Evolutionary conservation across 2,797 vertebrate species (phyloP), one percentile per base, ranked within the genome.

Genomic region (Poeciliopsis gracilis): DNA sequence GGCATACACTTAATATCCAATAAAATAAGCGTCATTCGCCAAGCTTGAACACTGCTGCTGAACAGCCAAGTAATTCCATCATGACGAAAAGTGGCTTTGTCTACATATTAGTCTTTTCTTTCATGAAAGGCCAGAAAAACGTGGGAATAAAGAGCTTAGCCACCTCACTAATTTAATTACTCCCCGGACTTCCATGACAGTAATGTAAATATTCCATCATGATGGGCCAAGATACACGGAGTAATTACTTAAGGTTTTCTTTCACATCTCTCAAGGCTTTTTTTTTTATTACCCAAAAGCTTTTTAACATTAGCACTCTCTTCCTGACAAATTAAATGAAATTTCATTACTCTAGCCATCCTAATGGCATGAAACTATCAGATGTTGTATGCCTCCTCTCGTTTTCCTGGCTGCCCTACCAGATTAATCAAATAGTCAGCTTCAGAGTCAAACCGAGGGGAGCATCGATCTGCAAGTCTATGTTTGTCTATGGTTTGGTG

Each of bases 271-370:
- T 91, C 90, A 90, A 89, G 90, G 93, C 93, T 95, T 94, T 92
- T 94, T 55, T 95, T 59, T 95, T 96, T 96, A 95, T 95, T 97
- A 95, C 93, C 91, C 94, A 97, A 95, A 99, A 98, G 97, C 97
- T 97, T 99, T 98, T 98, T 97, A 98, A 98, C 97, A 98, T 98
- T 98, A 98, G 97, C 97, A 97, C 97, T 98, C 97, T 98, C 97
- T 97, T 97, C 96, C 96, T 98, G 97, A 98, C 97, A 98, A 99
- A 98, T 98, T 99, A 98, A 99, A 99, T 97, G 97, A 99, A 98
- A 99, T 98, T 98, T 98, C 97, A 98, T 99, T 99, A 98, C 97
- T 97, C 95, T 96, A 96, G 95, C 96, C 94, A 95, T 96, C 97
- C 97, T 99, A 99, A 98, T 98, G 97, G 97, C 96, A 97, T 97